These are phyloP conservation scores for Melitaea cinxia DNA, from an alignment of 1,140 invertebrate species.

Conservation along the genomic window DNA sequence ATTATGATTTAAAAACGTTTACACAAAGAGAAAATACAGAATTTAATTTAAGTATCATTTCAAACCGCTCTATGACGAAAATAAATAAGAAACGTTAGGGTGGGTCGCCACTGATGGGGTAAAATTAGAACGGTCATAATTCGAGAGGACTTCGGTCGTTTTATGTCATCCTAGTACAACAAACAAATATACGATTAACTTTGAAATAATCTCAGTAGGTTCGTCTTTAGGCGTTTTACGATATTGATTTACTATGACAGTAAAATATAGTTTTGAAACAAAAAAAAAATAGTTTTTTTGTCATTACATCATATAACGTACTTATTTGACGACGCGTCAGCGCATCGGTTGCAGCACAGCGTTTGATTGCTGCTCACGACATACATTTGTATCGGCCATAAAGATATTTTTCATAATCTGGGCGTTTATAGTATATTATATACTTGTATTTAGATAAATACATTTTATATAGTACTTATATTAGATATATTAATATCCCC, in stretches of 20 bases:
- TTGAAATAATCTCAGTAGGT: slow-evolving; percentile 17
- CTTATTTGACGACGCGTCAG: too few species aligned
- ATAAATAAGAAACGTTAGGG: slow-evolving; percentile 36
- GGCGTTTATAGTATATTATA: too few species aligned
- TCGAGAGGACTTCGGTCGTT: slow-evolving; percentile 27
- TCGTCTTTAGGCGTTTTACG: neutral
- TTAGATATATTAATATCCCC: too few species aligned
- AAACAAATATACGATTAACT: neutral
- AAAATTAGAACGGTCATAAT: slow-evolving; percentile 42
- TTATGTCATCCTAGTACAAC: slow-evolving; percentile 14
- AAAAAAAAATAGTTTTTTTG: neutral
- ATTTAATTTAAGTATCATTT: neutral
- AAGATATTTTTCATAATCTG: too few species aligned
- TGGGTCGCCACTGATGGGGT: slow-evolving; percentile 32
- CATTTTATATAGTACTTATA: too few species aligned
- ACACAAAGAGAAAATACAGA: neutral
- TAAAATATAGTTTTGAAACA: neutral
- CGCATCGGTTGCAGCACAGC: too few species aligned
- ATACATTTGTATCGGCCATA: too few species aligned
- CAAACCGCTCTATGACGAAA: slow-evolving; percentile 23
- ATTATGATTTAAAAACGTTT: neutral
- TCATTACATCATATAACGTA: too few species aligned
- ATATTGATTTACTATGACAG: slow-evolving; percentile 6
- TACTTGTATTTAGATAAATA: too few species aligned
- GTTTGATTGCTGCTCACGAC: too few species aligned